Evolutionary conservation across 2,113 vertebrate species (phyloP), one percentile per base, ranked within the genome.

Genomic region (Triplophysa dalaica): DNA sequence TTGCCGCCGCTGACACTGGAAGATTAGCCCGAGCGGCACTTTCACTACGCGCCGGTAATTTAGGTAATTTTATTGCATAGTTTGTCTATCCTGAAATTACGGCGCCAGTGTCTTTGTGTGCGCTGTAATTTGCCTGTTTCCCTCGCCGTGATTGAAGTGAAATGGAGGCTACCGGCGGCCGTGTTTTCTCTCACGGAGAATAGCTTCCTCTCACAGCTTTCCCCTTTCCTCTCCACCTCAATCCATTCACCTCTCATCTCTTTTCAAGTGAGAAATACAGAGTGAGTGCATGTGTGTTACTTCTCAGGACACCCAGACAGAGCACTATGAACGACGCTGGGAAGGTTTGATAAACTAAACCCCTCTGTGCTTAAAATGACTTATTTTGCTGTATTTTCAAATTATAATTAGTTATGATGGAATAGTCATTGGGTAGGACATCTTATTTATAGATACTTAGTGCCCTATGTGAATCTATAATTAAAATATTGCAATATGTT

Each of bases 21-120:
- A 90, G 89, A 91, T 93, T 90, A 93, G 89, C 89, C 85, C 85
- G 92, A 89, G 91, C 89, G 90, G 88, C 90, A 90, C 86, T 93
- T 90, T 88, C 79, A 85, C 63, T 89, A 87, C 88, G 82, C 88
- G 77, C 85, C 86, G 88, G 92, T 93, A 92, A 94, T 94, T 93
- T 91, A 87, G 88, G 91, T 93, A 90, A 94, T 93, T 93, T 91
- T 89, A 88, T 89, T 93, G 93, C 91, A 88, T 91, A 91, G 84
- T 90, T 87, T 91, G 87, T 81, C 87, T 88, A 84, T 86, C 87
- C 85, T 84, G 87, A 88, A 90, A 92, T 93, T 94, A 93, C 90
- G 86, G 85, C 91, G 89, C 90, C 87, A 84, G 85, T 90, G 91
- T 92, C 88, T 94, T 93, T 91, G 85, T 86, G 84, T 85, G 86